Conservation (phyloP, 2,797 vertebrate species). For the Enoplosus armatus region DNA sequence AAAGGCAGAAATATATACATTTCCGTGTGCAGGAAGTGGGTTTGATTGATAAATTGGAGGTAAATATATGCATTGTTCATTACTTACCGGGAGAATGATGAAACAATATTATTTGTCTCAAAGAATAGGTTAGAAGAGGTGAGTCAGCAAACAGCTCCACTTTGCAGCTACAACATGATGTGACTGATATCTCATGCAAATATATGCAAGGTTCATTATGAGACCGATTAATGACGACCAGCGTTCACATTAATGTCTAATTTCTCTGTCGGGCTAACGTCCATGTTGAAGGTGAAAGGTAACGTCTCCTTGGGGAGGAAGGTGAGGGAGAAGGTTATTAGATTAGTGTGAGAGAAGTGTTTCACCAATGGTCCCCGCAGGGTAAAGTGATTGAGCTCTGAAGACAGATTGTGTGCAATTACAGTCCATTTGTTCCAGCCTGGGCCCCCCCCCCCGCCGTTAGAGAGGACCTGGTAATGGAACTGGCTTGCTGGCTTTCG, state of each 20-base stretch:
- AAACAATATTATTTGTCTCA: slow-evolving; percentile 5
- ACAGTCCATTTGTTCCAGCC: slow-evolving; percentile 80
- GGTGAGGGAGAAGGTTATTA: slow-evolving; percentile 70
- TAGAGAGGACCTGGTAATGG: slow-evolving; percentile 62
- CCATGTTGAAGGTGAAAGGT: slow-evolving; percentile 68
- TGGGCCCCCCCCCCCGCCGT: slow-evolving; percentile 32
- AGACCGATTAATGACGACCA: slow-evolving; percentile 27
- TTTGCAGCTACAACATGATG: neutral
- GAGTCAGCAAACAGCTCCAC: slow-evolving; percentile 17
- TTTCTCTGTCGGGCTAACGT: neutral
- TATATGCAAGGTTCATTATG: slow-evolving; percentile 28
- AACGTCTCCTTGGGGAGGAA: slow-evolving; percentile 52
- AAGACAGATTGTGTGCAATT: slow-evolving; percentile 83
- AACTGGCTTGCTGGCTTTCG: slow-evolving; percentile 47
- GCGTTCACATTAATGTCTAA: slow-evolving; percentile 20
- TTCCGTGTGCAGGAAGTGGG: neutral
- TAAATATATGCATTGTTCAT: slow-evolving; percentile 38
- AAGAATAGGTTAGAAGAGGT: neutral
- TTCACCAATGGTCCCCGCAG: slow-evolving; percentile 65
- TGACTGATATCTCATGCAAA: slow-evolving; percentile 32
- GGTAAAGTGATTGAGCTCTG: slow-evolving; percentile 80
- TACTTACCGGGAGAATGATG: slow-evolving; percentile 36
- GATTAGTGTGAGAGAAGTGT: slow-evolving; percentile 75
- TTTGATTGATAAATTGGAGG: slow-evolving; percentile 46
- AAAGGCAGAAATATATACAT: neutral